Percentiles rank a stretch among this genome's conserved stretches.
Conservation (phyloP, 2,888 invertebrate genomes). For the Agrenia bidenticulata region DNA sequence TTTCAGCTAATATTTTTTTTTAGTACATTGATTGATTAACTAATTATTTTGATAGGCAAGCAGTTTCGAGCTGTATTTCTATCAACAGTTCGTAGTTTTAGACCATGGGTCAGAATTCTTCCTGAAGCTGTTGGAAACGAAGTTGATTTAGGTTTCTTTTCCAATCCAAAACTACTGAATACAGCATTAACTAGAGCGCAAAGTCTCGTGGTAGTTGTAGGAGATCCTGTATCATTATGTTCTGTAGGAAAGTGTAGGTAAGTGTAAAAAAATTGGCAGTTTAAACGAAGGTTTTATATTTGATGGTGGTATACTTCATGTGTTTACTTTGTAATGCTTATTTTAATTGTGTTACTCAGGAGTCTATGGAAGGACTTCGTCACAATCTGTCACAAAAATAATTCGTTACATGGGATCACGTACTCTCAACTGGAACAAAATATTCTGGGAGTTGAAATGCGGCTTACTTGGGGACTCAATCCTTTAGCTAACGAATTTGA, state of each 20-base stretch:
- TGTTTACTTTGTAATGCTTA: conserved; percentile 14
- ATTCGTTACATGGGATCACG: conserved; percentile 71
- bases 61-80: conserved; percentile 80
- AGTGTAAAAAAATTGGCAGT: too few relatives aligned
- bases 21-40: not conserved
- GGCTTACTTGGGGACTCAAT: conserved; percentile 75
- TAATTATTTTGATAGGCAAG: conserved; percentile 62
- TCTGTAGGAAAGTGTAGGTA: conserved; percentile 73
- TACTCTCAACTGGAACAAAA: conserved; percentile 69
- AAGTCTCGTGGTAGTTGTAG: conserved; percentile 78
- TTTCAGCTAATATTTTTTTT: too few relatives aligned
- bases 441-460: conserved; percentile 71
- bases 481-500: conserved; percentile 63
- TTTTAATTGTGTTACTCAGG: conserved; percentile 55
- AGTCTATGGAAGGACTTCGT: conserved; percentile 79
- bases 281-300: too few relatives aligned
- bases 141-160: conserved; percentile 77
- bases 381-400: conserved; percentile 69
- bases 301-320: too few relatives aligned
- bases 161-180: conserved; percentile 76
- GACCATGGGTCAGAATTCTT: conserved; percentile 65
- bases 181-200: conserved; percentile 81
- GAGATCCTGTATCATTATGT: conserved; percentile 79
- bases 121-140: conserved; percentile 59
- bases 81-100: conserved; percentile 73